Percentiles rank a stretch among this genome's conserved stretches.
Evolutionary conservation across 2,888 invertebrate genomes (phyloP).

Genomic region (Folsomia manolachei): DNA sequence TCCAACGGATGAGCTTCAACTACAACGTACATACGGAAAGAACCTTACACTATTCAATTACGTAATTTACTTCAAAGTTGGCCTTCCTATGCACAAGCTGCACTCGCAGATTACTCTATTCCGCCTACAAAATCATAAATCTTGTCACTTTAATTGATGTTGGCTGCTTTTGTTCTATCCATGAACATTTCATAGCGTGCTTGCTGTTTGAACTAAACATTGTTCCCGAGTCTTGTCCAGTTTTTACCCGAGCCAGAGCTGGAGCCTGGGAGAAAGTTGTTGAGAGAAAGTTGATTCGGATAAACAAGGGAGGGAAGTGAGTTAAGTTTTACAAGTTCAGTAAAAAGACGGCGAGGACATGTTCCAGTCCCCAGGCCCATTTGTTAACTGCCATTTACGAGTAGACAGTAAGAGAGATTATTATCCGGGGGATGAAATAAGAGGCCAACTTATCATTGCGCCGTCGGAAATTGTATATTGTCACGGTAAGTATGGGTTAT

Average conservation of each 20-base stretch:
- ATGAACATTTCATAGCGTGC: background rate
- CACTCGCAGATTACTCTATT: too few species aligned
- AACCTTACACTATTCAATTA: too few species aligned
- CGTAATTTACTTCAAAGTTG: too few species aligned
- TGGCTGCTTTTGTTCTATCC: too few species aligned
- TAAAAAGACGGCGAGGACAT: constrained; percentile 25
- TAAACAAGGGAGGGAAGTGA: background rate
- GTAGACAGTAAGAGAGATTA: constrained; percentile 39
- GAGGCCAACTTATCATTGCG: constrained; percentile 30
- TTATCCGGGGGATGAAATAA: constrained; percentile 37
- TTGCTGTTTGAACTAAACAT: too few species aligned
- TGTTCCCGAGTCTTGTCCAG: background rate
- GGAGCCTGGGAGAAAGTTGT: background rate
- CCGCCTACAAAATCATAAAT: background rate
- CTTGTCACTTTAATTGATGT: background rate
- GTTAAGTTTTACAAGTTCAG: background rate
- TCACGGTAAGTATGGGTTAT: constrained; percentile 39
- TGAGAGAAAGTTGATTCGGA: background rate
- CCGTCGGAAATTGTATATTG: constrained; percentile 39
- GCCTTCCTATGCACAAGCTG: too few species aligned
- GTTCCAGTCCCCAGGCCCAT: constrained; percentile 36
- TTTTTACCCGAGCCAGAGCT: background rate
- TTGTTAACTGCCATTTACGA: constrained; percentile 37
- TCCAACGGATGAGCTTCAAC: too few species aligned
- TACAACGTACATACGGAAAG: too few species aligned